Evolutionary conservation across 2,888 invertebrate genomes (phyloP).

Genomic region (Molorchus minor): DNA sequence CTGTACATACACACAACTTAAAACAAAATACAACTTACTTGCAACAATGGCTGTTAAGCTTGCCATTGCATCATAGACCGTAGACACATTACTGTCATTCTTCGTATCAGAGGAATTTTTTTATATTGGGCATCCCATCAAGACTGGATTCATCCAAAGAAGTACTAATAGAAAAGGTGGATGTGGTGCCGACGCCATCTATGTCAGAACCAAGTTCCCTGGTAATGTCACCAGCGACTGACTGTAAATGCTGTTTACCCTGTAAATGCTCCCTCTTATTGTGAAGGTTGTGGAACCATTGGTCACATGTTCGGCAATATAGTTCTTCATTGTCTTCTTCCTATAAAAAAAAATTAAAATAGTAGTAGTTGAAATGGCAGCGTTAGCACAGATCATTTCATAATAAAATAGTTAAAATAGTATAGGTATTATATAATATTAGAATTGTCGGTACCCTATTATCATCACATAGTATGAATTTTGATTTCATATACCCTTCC

Average conservation of each 20-base stretch:
- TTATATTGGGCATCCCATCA: constrained; percentile 54
- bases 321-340: constrained; percentile 68
- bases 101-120: constrained; percentile 18
- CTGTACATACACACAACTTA: no score
- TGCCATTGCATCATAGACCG: constrained; percentile 58
- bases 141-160: constrained; percentile 61
- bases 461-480: no score
- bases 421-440: no score
- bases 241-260: constrained; percentile 66
- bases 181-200: constrained; percentile 38
- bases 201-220: constrained; percentile 55
- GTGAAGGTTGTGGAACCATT: constrained; percentile 68
- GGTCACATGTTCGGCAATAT: constrained; percentile 68
- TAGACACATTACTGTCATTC: constrained; percentile 33
- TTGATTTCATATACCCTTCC: no score
- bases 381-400: no score
- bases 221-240: constrained; percentile 60
- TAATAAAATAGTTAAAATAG: no score
- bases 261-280: constrained; percentile 69
- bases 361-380: no score
- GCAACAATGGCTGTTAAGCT: constrained; percentile 54
- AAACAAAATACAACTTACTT: constrained; percentile 52
- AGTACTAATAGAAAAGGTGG: constrained; percentile 48
- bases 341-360: no score
- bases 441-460: no score